Evolutionary conservation across 2,797 vertebrate species (phyloP), one percentile per base, ranked within the genome.

Genomic region (Anisognathus igniventris): DNA sequence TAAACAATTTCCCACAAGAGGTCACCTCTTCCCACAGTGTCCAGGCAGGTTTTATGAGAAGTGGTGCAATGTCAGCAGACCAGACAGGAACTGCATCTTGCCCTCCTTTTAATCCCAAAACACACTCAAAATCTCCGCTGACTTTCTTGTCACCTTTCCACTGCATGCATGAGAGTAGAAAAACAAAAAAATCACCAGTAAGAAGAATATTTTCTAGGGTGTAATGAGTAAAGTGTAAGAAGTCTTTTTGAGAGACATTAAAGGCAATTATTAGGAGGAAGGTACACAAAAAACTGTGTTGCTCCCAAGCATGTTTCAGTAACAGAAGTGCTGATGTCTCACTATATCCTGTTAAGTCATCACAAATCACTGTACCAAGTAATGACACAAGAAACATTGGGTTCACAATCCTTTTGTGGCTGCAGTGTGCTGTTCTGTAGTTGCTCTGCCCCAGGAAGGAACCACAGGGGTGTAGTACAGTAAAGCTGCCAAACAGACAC

Each of bases 211-310:
- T 42, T 60, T 68, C 58, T 10, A 40, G 23, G 4, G 9, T n/a
- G 4, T 7, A 78, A 75, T 7, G 25, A 68, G 27, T 14, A 58
- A 86, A 85, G 60, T 4, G 7, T 22, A 9, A 87, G 30, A 82
- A 73, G 30, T 24, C 35, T 27, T 92, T 75, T 42, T 5, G 82
- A 77, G 44, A 70, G 25, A 57, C 24, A 33, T 24, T 61, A 68
- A 65, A 81, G 31, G 33, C 40, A 90, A 73, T 33, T 73, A 90
- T 56, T n/a, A 68, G 30, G 37, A 88, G 44, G 37, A 87, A 76
- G 8, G 3, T 50, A 56, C 40, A 65, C 0, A 1, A 48, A 85
- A 85, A 87, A 73, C 2, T 66, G 16, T 27, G 58, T 22, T 89
- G 45, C 16, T 70, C 14, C 17, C 28, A 56, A 77, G 84, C 9